Evolutionary conservation across 2,888 invertebrate species (phyloP).

Genomic region (Galerucella pusilla): DNA sequence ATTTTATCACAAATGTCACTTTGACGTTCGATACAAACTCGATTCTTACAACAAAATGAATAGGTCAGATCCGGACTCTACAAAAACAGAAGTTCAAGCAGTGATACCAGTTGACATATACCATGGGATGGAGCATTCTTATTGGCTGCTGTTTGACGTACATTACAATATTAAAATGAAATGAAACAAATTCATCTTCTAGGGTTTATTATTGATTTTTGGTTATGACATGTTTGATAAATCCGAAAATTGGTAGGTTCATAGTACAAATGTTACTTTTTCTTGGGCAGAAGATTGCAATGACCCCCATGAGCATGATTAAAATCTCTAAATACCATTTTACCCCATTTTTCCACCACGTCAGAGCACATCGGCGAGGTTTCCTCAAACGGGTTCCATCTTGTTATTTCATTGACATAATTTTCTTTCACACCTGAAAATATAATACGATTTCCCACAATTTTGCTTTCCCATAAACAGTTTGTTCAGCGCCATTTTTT

Average conservation of each 20-base stretch:
- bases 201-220: too few relatives aligned
- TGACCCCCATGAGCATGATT: slow-evolving; percentile 50
- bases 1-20: slow-evolving; percentile 46
- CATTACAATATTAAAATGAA: too few relatives aligned
- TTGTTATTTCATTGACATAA: slow-evolving; percentile 34
- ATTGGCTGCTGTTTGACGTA: too few relatives aligned
- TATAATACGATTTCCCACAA: background rate
- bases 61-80: background rate
- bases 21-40: slow-evolving; percentile 14
- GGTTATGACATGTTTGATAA: too few relatives aligned
- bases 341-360: slow-evolving; percentile 38
- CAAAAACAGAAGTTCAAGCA: background rate
- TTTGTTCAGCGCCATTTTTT: too few relatives aligned
- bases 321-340: slow-evolving; percentile 12
- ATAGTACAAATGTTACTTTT: background rate
- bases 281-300: slow-evolving; percentile 18
- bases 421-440: slow-evolving; percentile 16
- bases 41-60: slow-evolving; percentile 3
- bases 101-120: too few relatives aligned
- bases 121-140: too few relatives aligned
- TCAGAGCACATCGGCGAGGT: slow-evolving; percentile 10
- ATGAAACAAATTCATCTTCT: too few relatives aligned
- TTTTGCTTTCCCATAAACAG: background rate
- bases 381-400: slow-evolving; percentile 31
- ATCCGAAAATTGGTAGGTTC: too few relatives aligned